phyloP scores from a whole-genome alignment of 2,797 vertebrate genomes.

The Alouatta caraya region DNA sequence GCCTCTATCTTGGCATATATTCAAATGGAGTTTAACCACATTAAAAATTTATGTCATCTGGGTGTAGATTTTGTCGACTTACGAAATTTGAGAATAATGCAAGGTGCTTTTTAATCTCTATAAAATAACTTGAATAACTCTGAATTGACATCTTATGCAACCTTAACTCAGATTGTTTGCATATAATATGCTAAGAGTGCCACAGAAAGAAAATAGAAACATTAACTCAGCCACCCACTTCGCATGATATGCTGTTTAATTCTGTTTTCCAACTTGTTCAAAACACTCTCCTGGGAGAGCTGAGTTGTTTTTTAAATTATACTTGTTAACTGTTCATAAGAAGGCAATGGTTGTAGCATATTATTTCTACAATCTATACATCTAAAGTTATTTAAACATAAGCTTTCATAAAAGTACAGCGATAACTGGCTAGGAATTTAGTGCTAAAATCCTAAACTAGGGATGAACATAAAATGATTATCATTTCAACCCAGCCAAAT shows the following conservation, averaged over 20 bases:
- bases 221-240: constrained; percentile 22
- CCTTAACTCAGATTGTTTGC: not conserved
- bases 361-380: not conserved
- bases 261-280: constrained; percentile 47
- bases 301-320: not conserved
- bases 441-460: not conserved
- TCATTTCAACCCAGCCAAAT: not conserved
- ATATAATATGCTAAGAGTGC: constrained; percentile 27
- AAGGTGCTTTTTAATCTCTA: constrained; percentile 1
- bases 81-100: not conserved
- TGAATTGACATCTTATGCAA: constrained; percentile 1
- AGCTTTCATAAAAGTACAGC: not conserved
- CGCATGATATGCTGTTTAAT: constrained; percentile 27
- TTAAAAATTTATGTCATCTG: constrained; percentile 49
- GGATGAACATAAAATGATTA: not conserved
- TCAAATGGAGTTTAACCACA: constrained; percentile 47
- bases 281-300: constrained; percentile 56
- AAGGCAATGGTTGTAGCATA: not conserved
- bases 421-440: not conserved
- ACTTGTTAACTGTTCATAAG: constrained; percentile 17
- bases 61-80: constrained; percentile 39
- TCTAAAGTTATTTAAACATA: constrained; percentile 29
- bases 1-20: not conserved
- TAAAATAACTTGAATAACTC: constrained; percentile 31
- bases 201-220: constrained; percentile 34